phyloP scores from a whole-genome alignment of 2,797 vertebrate species.

The Lithobates pipiens region DNA sequence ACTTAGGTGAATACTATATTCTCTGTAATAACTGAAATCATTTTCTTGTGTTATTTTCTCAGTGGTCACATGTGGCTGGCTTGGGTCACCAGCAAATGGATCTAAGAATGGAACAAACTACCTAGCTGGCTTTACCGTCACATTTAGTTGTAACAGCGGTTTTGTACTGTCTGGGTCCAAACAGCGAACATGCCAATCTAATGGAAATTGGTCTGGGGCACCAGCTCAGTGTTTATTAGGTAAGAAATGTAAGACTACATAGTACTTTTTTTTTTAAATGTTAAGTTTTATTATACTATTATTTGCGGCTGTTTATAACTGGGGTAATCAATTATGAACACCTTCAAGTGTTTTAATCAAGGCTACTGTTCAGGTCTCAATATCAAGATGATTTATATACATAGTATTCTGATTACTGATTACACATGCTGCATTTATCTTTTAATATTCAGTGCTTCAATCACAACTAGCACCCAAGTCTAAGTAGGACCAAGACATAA shows the following conservation, averaged over 20 bases:
- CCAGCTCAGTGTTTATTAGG: conserved; percentile 68
- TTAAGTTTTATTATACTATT: neutral
- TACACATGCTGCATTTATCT: no score
- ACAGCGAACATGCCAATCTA: conserved; percentile 75
- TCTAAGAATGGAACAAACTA: conserved; percentile 81
- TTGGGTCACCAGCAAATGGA: conserved; percentile 78
- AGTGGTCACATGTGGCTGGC: conserved; percentile 87
- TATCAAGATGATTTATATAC: no score
- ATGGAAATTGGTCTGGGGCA: conserved; percentile 79
- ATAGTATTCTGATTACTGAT: no score
- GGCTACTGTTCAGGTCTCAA: no score
- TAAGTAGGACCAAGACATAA: no score
- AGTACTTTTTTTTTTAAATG: neutral
- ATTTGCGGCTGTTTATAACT: no score
- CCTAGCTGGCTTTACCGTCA: conserved; percentile 73
- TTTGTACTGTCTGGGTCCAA: conserved; percentile 75
- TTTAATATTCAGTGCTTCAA: no score
- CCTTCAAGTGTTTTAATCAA: no score
- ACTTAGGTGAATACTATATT: no score
- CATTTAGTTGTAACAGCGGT: conserved; percentile 76
- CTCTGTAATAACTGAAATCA: no score
- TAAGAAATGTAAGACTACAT: conserved; percentile 26
- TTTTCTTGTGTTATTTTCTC: neutral
- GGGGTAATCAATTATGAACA: no score
- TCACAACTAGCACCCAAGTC: no score